phyloP scores from a whole-genome alignment of 2,113 vertebrate genomes.

The Notarius lentiginosus region DNA sequence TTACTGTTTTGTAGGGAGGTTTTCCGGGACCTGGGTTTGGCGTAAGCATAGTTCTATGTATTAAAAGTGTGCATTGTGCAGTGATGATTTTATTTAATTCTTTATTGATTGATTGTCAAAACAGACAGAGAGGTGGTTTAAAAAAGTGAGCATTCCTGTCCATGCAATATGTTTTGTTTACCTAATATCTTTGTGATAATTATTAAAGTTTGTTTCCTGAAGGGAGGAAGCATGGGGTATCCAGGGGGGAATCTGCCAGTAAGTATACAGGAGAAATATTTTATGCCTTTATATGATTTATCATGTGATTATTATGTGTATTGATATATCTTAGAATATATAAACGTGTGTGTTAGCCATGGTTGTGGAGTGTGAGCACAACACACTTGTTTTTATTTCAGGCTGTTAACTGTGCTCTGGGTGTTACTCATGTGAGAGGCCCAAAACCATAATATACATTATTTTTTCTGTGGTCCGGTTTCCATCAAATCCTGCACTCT shows the following conservation, averaged over 20 bases:
- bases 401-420: no score
- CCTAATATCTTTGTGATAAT: not conserved
- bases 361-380: not conserved
- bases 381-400: no score
- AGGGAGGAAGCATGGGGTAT: constrained; percentile 56
- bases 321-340: no score
- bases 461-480: no score
- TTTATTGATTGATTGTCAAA: not conserved
- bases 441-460: no score
- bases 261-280: constrained; percentile 24
- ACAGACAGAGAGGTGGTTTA: not conserved
- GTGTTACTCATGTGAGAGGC: no score
- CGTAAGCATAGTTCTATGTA: not conserved
- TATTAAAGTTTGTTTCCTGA: not conserved
- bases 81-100: not conserved
- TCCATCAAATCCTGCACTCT: no score
- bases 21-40: constrained; percentile 27
- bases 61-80: not conserved
- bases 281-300: not conserved
- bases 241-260: constrained; percentile 70
- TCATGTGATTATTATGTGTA: not conserved
- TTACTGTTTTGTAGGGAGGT: constrained; percentile 17
- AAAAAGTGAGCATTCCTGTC: not conserved
- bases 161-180: not conserved
- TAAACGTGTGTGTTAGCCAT: not conserved